Evolutionary conservation across 1,140 invertebrate species (phyloP).

Genomic region (Hestina assimilis): DNA sequence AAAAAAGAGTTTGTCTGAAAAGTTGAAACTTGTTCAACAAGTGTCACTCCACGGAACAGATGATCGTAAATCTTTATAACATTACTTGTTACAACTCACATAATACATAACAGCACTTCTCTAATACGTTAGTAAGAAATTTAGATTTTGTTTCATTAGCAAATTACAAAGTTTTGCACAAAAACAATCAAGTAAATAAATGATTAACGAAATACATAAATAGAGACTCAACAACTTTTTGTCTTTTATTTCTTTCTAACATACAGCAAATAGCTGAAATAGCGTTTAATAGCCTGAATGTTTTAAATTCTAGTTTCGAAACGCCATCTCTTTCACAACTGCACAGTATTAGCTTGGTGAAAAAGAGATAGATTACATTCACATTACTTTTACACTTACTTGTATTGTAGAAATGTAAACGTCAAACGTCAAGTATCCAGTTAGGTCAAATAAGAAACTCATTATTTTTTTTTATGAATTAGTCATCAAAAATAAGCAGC

Average conservation of each 20-base stretch:
- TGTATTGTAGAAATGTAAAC: conserved; percentile 34
- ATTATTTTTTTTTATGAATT: conserved; percentile 46
- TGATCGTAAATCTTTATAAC: conserved; percentile 28
- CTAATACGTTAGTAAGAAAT: not conserved
- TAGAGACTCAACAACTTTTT: conserved; percentile 24
- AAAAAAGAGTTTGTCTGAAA: conserved; percentile 79
- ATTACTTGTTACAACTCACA: conserved; percentile 16
- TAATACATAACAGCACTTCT: conserved; percentile 5
- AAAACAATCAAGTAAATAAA: conserved; percentile 14
- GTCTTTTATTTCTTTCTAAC: conserved; percentile 42
- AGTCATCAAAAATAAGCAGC: conserved; percentile 25
- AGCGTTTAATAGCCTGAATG: conserved; percentile 23
- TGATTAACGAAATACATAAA: conserved; percentile 9
- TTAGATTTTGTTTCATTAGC: conserved; percentile 6
- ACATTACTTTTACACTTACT: conserved; percentile 19
- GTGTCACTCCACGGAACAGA: conserved; percentile 37
- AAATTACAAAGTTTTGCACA: conserved; percentile 8
- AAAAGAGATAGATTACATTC: conserved; percentile 31
- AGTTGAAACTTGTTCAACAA: conserved; percentile 63
- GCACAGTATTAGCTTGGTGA: not conserved
- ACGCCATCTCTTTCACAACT: conserved; percentile 22
- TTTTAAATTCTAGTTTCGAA: conserved; percentile 31
- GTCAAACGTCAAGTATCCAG: conserved; percentile 44
- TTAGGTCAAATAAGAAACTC: conserved; percentile 63
- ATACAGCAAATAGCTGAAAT: conserved; percentile 21